These are phyloP conservation scores for Andrena praecox DNA, from an alignment of 2,888 invertebrate species.

Conservation along the genomic window DNA sequence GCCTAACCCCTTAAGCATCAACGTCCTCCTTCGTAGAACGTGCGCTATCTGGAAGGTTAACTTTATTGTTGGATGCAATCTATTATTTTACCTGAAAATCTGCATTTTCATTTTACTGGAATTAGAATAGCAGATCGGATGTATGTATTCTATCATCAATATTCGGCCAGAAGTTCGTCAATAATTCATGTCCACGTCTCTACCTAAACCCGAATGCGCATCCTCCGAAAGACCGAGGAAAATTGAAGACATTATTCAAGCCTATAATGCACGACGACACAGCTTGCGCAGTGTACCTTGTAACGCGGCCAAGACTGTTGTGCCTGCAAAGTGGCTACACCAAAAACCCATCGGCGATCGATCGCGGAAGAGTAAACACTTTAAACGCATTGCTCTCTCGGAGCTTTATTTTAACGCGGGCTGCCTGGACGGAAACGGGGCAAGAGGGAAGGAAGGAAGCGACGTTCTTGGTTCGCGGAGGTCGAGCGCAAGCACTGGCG, in stretches of 20 bases:
- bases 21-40: not conserved
- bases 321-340: slow-evolving; percentile 38
- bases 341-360: slow-evolving; percentile 36
- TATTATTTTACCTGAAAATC: too few species aligned
- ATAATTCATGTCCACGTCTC: too few species aligned
- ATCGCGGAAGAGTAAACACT: slow-evolving; percentile 33
- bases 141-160: too few species aligned
- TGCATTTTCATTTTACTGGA: too few species aligned
- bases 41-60: too few species aligned
- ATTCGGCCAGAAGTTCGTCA: too few species aligned
- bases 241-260: not conserved
- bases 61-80: too few species aligned
- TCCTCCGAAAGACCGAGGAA: not conserved
- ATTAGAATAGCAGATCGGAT: too few species aligned
- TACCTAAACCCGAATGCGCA: too few species aligned
- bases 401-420: slow-evolving; percentile 24
- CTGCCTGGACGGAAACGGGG: not conserved
- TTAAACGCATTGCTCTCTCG: slow-evolving; percentile 5
- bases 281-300: not conserved
- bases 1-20: not conserved
- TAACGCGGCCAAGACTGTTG: not conserved
- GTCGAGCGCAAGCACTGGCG: not conserved
- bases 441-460: slow-evolving; percentile 7
- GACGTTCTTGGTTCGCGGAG: not conserved
- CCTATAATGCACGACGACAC: not conserved